Conservation (phyloP, 2,888 invertebrate genomes). For the Myathropa florea region DNA sequence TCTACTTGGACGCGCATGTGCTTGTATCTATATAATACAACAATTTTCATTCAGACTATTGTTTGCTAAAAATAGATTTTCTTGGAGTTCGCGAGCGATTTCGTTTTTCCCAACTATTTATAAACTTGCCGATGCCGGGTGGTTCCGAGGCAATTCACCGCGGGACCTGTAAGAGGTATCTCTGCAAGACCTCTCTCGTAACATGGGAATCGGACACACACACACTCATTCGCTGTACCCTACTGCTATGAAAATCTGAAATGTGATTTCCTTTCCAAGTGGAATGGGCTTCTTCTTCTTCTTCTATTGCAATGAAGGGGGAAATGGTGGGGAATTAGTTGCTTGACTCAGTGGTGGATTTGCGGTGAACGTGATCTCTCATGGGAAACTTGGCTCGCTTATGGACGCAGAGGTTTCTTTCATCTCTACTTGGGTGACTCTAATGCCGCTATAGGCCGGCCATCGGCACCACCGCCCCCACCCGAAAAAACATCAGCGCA, state of each 20-base stretch:
- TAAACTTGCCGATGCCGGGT: constrained; percentile 28
- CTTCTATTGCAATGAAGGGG: not conserved
- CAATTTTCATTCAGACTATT: constrained; percentile 55
- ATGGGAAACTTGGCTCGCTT: constrained; percentile 63
- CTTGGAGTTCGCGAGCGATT: constrained; percentile 34
- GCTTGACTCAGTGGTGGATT: constrained; percentile 21
- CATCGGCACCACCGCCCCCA: constrained; percentile 27
- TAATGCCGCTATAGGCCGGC: not conserved
- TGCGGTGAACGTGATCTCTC: constrained; percentile 55
- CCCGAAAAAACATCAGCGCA: constrained; percentile 1
- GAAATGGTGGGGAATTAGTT: constrained; percentile 11
- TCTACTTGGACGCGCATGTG: not conserved
- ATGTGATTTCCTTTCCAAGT: constrained; percentile 47
- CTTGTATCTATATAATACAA: not conserved
- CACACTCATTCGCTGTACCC: constrained; percentile 6
- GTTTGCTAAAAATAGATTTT: constrained; percentile 62
- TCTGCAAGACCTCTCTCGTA: constrained; percentile 6
- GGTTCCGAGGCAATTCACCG: constrained; percentile 16
- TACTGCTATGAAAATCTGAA: constrained; percentile 40
- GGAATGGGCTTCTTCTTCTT: not conserved
- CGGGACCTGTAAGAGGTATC: constrained; percentile 20
- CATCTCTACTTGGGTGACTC: constrained; percentile 52
- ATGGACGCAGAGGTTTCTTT: constrained; percentile 65
- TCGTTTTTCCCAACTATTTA: constrained; percentile 54
- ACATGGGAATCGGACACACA: constrained; percentile 40